A percentile compares a stretch with the other conserved stretches of the same genome.
Evolutionary conservation across 2,797 vertebrate species (phyloP).

Genomic region (Myotis daubentonii): DNA sequence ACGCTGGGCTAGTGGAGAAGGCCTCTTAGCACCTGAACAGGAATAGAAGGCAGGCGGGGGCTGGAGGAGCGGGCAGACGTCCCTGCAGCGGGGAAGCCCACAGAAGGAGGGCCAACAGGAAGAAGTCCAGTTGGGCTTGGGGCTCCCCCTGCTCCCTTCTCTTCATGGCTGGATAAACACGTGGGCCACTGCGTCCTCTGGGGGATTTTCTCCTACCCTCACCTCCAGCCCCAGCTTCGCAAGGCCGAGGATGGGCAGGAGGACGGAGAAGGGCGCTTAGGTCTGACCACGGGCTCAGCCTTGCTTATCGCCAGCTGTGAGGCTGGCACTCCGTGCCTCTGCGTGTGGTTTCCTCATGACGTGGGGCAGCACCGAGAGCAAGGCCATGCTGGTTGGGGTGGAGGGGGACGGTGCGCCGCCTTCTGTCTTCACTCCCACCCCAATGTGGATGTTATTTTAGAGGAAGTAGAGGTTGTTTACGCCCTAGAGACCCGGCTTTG

Average conservation of each 20-base stretch:
- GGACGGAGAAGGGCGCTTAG: background rate
- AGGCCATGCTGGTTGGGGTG: background rate
- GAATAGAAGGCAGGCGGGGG: background rate
- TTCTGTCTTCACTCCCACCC: background rate
- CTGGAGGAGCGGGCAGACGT: background rate
- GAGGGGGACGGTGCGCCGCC: background rate
- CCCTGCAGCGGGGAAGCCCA: background rate
- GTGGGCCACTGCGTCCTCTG: background rate
- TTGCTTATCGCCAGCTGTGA: background rate
- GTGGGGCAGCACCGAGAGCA: background rate
- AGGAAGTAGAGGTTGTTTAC: conserved; percentile 66
- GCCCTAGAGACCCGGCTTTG: conserved; percentile 36
- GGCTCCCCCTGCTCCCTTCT: background rate
- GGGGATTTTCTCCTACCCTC: background rate
- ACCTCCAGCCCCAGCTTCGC: background rate
- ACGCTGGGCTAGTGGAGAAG: background rate
- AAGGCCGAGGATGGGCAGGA: background rate
- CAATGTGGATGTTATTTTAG: background rate
- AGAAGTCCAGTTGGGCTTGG: background rate
- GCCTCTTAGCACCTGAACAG: background rate
- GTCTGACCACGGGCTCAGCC: background rate
- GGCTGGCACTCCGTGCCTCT: background rate
- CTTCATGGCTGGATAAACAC: background rate
- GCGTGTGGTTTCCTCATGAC: background rate
- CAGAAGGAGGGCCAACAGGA: background rate